These are phyloP conservation scores for Thaumetopoea pityocampa DNA, from an alignment of 1,140 invertebrate species.

Conservation along the genomic window DNA sequence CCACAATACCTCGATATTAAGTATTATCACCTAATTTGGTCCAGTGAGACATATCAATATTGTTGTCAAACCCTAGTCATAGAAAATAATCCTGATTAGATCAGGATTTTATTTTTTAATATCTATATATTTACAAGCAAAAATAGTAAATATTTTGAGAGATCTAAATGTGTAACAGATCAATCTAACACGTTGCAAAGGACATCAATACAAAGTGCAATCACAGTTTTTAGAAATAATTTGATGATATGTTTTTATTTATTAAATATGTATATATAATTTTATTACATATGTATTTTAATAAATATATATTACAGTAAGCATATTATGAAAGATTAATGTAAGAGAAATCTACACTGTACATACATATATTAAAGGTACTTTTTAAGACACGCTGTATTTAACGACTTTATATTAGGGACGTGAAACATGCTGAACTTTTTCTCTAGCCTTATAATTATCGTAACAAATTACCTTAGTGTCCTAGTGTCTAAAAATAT, in stretches of 20 bases:
- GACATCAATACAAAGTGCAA: conserved; percentile 15
- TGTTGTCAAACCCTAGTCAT: background rate
- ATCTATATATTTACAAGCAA: conserved; percentile 8
- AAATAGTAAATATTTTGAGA: conserved; percentile 8
- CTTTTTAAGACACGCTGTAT: conserved; percentile 68
- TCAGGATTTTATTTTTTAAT: conserved; percentile 10
- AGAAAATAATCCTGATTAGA: conserved; percentile 12
- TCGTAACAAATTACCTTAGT: conserved; percentile 63
- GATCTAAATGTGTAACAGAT: conserved; percentile 6
- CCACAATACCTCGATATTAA: conserved; percentile 3
- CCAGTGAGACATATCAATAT: conserved; percentile 13
- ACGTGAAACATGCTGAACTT: conserved; percentile 65
- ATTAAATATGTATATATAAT: conserved; percentile 18
- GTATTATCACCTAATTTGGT: conserved; percentile 14
- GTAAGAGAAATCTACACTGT: conserved; percentile 38
- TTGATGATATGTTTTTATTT: conserved; percentile 17
- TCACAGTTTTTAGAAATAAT: conserved; percentile 15
- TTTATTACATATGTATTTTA: too few species aligned
- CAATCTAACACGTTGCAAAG: conserved; percentile 14
- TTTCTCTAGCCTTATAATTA: conserved; percentile 58
- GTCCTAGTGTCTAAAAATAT: conserved; percentile 59
- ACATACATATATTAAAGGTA: conserved; percentile 69
- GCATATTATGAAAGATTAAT: conserved; percentile 22
- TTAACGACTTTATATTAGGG: conserved; percentile 26
- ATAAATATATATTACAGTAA: conserved; percentile 18